A percentile compares a stretch with the other conserved stretches of the same genome.
phyloP scores from a whole-genome alignment of 2,888 invertebrate species.

The Mamestra brassicae region DNA sequence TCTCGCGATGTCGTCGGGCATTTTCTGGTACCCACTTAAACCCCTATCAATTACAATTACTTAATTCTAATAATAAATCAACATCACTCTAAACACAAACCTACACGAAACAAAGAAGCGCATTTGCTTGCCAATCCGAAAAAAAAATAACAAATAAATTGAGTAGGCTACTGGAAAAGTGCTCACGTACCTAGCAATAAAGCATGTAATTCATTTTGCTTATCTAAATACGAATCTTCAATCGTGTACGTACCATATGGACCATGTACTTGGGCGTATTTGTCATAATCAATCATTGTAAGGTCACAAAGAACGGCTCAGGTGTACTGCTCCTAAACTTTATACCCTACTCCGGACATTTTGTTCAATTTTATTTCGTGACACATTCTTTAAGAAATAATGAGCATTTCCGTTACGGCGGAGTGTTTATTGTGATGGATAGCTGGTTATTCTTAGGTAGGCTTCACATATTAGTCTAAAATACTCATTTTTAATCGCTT shows the following conservation, averaged over 20 bases:
- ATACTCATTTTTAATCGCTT: neutral
- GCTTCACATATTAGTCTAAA: neutral
- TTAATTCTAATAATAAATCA: constrained; percentile 7
- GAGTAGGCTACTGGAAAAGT: constrained; percentile 56
- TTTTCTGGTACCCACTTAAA: neutral
- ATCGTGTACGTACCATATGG: constrained; percentile 67
- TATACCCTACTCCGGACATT: constrained; percentile 40
- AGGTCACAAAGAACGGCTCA: constrained; percentile 73
- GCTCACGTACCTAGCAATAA: constrained; percentile 41
- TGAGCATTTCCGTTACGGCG: constrained; percentile 32
- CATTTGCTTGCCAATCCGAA: constrained; percentile 5
- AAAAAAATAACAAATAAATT: constrained; percentile 46
- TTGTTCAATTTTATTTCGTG: constrained; percentile 57
- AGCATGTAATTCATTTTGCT: constrained; percentile 77
- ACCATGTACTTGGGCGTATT: constrained; percentile 73
- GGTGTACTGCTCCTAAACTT: constrained; percentile 70
- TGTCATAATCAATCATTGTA: constrained; percentile 86
- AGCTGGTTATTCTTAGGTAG: neutral
- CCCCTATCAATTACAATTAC: neutral
- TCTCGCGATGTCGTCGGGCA: too few relatives aligned
- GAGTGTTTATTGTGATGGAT: constrained; percentile 46
- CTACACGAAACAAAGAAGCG: constrained; percentile 9
- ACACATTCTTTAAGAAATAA: constrained; percentile 50
- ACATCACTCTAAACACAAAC: neutral
- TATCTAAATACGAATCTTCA: constrained; percentile 81